Percentiles rank a stretch among this genome's conserved stretches.
Evolutionary conservation across 2,113 vertebrate species (phyloP).

Genomic region (Suricata suricatta): DNA sequence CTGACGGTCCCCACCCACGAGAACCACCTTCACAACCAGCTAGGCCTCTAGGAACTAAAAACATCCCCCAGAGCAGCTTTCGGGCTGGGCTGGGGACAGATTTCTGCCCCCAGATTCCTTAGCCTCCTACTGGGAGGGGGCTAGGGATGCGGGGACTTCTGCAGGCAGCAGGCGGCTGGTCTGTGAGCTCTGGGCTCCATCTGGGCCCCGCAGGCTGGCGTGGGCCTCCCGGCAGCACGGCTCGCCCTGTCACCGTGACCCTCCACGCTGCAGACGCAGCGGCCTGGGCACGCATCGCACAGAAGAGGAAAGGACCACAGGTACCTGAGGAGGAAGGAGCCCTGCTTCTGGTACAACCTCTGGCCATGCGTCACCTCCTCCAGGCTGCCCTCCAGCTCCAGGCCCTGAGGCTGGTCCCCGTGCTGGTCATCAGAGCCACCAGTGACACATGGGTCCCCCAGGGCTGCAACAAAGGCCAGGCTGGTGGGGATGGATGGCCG

Average conservation of each 20-base stretch:
- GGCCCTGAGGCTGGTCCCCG: conserved; percentile 70
- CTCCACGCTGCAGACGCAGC: background rate
- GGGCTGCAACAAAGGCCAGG: conserved; percentile 68
- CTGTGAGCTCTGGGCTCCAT: background rate
- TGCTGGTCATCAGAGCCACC: conserved; percentile 78
- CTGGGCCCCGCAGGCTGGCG: conserved; percentile 74
- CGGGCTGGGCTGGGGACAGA: background rate
- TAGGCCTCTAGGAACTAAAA: background rate
- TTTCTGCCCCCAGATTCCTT: background rate
- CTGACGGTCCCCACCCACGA: background rate
- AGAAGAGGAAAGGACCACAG: background rate
- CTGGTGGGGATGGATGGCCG: background rate
- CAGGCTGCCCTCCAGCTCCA: conserved; percentile 87
- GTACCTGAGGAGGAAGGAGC: conserved; percentile 87
- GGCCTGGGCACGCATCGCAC: rapidly evolving
- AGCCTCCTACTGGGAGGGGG: background rate
- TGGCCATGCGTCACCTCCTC: conserved; percentile 88
- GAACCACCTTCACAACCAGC: background rate
- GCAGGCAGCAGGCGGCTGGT: background rate
- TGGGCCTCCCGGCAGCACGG: conserved; percentile 83
- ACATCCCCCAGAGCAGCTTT: too few relatives aligned
- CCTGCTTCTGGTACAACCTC: conserved; percentile 87
- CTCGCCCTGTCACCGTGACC: background rate
- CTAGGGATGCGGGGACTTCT: rapidly evolving
- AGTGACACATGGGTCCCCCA: conserved; percentile 83